phyloP scores from a whole-genome alignment of 2,888 invertebrate genomes.

The Apoda limacodes region DNA sequence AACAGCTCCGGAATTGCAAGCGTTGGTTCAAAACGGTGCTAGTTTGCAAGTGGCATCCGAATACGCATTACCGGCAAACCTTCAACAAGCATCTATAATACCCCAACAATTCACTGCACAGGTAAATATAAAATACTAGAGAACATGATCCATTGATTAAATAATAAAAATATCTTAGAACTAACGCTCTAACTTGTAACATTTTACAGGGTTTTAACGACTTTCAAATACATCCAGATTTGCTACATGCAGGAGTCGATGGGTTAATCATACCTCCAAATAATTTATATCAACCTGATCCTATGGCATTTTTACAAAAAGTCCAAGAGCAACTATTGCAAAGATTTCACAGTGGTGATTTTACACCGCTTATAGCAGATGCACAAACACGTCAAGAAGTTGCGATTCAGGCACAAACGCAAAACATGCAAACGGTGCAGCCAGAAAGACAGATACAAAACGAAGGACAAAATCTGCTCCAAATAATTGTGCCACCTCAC shows the following conservation, averaged over 20 bases:
- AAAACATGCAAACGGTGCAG: no score
- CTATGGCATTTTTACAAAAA: conserved; percentile 49
- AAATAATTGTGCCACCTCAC: no score
- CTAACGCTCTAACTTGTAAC: background rate
- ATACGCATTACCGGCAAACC: conserved; percentile 47
- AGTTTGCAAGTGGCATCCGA: conserved; percentile 53
- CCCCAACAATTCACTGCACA: conserved; percentile 47
- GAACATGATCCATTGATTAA: no score
- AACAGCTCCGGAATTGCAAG: conserved; percentile 48
- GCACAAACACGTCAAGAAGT: no score
- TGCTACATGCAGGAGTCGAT: conserved; percentile 41
- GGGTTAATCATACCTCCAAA: conserved; percentile 48
- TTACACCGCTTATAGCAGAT: conserved; percentile 51
- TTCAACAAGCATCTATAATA: conserved; percentile 48
- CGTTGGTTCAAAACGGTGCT: conserved; percentile 47
- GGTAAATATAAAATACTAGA: conserved; percentile 30
- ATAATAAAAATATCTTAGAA: no score
- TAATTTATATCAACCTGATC: conserved; percentile 64
- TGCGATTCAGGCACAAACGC: no score
- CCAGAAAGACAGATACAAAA: no score
- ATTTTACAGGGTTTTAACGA: conserved; percentile 32
- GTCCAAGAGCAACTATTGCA: conserved; percentile 49
- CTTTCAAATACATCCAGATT: conserved; percentile 42
- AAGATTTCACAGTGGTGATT: conserved; percentile 49
- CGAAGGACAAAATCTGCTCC: no score